Evolutionary conservation across 2,113 vertebrate genomes (phyloP), one percentile per base, ranked within the genome.

Genomic region (Peromyscus polionotus): DNA sequence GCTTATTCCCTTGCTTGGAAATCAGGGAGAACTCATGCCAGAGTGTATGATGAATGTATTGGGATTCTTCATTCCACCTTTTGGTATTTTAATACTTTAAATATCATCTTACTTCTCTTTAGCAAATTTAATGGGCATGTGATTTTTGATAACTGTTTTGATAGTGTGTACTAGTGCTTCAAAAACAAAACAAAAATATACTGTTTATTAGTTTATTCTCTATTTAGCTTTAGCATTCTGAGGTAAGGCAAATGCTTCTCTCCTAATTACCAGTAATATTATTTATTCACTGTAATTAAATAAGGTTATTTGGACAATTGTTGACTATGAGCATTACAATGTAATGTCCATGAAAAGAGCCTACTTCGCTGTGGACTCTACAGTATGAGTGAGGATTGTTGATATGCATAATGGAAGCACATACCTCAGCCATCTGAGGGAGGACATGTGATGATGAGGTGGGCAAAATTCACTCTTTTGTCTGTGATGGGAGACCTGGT

Each of bases 141-240:
- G 65, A 51, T 84, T 97, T 95, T 61, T 59, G 22, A 65, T 36
- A 42, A 87, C 3, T 85, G 42, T 4, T 75, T 96, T 90, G 54
- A 91, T 2, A 92, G 4, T 65, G 76, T 33, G 19, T 76, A 48
- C 28, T 26, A 28, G 24, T 48, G 42, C 75, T 88, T 77, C 61
- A 63, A n/a, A 90, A 95, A 91, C 54, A 95, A 88, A 88, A 87
- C 68, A 72, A 94, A 80, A 97, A 75, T 7, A 75, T 12, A 76
- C 57, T 67, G 61, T 86, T 84, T 92, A 39, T 89, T 76, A 75
- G 20, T 9, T 91, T 87, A 90, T 65, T 68, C 67, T n/a, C 57
- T 72, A 68, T 42, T 6, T 42, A 17, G 20, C 68, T 76, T 96
- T 93, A 90, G 84, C 75, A 70, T 84, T 90, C 81, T 87, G 19